Conservation (phyloP, 1,140 invertebrate genomes). For the Zaprionus ghesquierei region DNA sequence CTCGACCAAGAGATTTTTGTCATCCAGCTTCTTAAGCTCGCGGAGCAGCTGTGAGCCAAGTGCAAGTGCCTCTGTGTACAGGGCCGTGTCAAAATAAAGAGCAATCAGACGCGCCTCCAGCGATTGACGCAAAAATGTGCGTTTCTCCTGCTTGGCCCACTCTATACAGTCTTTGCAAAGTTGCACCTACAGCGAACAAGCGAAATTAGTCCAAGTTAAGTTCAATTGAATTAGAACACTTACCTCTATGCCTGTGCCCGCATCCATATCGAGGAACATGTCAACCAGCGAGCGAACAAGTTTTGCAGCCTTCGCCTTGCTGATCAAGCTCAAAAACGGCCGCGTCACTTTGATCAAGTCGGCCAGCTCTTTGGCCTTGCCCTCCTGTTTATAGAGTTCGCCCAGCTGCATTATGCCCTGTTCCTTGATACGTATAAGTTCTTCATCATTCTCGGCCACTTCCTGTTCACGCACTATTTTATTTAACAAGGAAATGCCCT, state of each 20-base stretch:
- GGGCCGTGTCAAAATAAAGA: conserved; percentile 96
- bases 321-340: conserved; percentile 96
- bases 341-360: conserved; percentile 96
- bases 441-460: conserved; percentile 90
- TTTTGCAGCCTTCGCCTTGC: conserved; percentile 99
- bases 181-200: conserved; percentile 84
- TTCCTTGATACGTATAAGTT: conserved; percentile 93
- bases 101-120: conserved; percentile 96
- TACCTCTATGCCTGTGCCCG: conserved; percentile 93
- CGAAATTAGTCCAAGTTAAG: not conserved
- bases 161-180: conserved; percentile 98
- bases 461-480: conserved; percentile 89
- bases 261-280: conserved; percentile 98
- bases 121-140: conserved; percentile 98
- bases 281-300: conserved; percentile 98
- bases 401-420: conserved; percentile 95
- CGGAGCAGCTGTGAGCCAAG: conserved; percentile 93
- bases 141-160: conserved; percentile 98
- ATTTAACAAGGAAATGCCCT: conserved; percentile 87
- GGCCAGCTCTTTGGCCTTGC: conserved; percentile 96
- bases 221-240: not conserved
- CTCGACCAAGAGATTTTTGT: conserved; percentile 99
- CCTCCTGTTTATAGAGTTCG: conserved; percentile 94
- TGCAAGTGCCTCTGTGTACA: conserved; percentile 93
- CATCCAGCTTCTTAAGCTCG: conserved; percentile 99